A percentile compares a stretch with the other conserved stretches of the same genome.
These are phyloP conservation scores for Carassius gibelio DNA, from an alignment of 2,113 vertebrate genomes.

Conservation along the genomic window DNA sequence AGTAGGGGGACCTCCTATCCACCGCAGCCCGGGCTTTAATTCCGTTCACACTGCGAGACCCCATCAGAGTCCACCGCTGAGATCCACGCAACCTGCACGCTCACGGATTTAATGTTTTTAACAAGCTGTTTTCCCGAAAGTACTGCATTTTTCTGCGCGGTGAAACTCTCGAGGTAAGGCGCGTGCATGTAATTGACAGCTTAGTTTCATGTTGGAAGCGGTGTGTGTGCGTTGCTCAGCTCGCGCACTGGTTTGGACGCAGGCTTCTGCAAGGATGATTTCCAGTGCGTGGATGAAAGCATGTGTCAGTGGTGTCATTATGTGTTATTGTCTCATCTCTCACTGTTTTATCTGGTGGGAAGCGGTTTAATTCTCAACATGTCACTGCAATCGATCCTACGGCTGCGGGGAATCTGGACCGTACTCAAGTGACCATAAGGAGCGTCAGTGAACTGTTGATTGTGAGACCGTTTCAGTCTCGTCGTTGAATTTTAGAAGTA, in stretches of 20 bases:
- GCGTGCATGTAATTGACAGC: background rate
- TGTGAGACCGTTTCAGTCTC: background rate
- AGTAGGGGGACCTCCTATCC: slow-evolving; percentile 40
- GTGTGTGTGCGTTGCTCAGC: background rate
- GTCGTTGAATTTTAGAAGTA: background rate
- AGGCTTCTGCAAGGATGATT: background rate
- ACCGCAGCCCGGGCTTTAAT: slow-evolving; percentile 17
- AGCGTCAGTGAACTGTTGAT: slow-evolving; percentile 43
- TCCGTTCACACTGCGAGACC: slow-evolving; percentile 30
- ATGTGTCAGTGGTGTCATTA: background rate
- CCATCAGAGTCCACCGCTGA: background rate
- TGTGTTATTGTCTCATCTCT: background rate
- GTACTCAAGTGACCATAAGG: slow-evolving; percentile 29
- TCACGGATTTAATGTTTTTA: slow-evolving; percentile 38
- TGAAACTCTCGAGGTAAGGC: slow-evolving; percentile 42
- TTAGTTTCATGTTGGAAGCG: slow-evolving; percentile 27
- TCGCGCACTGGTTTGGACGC: background rate
- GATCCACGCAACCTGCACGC: background rate
- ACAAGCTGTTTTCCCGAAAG: background rate
- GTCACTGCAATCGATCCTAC: slow-evolving; percentile 12
- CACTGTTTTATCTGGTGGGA: background rate
- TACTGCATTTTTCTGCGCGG: background rate
- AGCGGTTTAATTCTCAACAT: slow-evolving; percentile 11
- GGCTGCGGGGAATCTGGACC: slow-evolving; percentile 25
- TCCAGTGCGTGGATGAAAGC: background rate